Conservation (phyloP, 2,797 vertebrate species). For the Babyrousa celebensis region DNA sequence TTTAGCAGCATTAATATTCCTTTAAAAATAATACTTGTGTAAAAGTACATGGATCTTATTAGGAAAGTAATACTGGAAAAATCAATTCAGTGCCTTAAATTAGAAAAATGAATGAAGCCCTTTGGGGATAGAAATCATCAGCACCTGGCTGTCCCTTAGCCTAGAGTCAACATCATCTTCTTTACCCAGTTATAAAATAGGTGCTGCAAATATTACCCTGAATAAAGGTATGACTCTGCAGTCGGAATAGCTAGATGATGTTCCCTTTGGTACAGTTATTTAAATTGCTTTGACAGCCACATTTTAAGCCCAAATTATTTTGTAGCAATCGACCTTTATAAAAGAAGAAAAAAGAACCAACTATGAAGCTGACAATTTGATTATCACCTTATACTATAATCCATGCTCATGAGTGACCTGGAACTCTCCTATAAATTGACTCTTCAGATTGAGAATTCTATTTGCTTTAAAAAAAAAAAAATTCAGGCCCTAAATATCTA, state of each 20-base stretch:
- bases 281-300: constrained; percentile 53
- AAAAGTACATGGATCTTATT: constrained; percentile 64
- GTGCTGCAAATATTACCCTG: constrained; percentile 17
- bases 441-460: not conserved
- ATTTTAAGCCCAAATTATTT: constrained; percentile 64
- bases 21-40: constrained; percentile 63
- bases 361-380: constrained; percentile 37
- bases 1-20: constrained; percentile 41
- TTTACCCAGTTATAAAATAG: not conserved
- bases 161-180: constrained; percentile 41
- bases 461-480: not conserved
- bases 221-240: not conserved
- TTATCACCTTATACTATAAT: not conserved
- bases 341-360: constrained; percentile 58
- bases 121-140: constrained; percentile 53
- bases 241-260: constrained; percentile 51
- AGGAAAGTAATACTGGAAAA: constrained; percentile 56
- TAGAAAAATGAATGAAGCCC: constrained; percentile 51
- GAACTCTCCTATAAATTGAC: not conserved
- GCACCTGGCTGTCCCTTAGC: not conserved
- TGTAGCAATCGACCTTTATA: constrained; percentile 41
- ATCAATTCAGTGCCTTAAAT: constrained; percentile 64
- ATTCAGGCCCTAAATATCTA: not conserved
- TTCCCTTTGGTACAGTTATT: constrained; percentile 55
- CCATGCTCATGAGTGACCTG: not conserved